These are phyloP conservation scores for Austrolebias charrua DNA, from an alignment of 2,797 vertebrate genomes.

Conservation along the genomic window DNA sequence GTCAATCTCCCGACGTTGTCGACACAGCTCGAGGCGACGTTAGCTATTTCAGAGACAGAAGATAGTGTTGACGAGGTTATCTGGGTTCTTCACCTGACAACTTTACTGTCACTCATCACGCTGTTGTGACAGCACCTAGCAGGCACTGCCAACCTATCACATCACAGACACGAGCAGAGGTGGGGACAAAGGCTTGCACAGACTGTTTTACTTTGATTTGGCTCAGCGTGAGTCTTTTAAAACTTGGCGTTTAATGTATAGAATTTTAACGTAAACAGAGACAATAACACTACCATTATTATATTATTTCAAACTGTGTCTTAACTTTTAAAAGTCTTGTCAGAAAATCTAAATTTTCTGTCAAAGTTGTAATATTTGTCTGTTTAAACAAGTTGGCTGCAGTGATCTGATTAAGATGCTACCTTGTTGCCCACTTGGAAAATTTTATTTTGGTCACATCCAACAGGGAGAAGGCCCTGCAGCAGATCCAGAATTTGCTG, in stretches of 20 bases:
- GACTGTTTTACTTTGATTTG: conserved; percentile 10
- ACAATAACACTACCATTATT: not conserved
- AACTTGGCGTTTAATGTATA: not conserved
- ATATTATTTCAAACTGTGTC: too few relatives aligned
- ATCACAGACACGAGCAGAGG: conserved; percentile 43
- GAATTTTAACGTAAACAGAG: not conserved
- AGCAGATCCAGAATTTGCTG: not conserved
- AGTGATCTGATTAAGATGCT: not conserved
- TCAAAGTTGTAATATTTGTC: not conserved
- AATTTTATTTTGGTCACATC: not conserved
- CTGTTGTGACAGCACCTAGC: conserved; percentile 59
- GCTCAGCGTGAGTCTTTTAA: not conserved
- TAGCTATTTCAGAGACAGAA: conserved; percentile 41
- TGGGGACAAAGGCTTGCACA: conserved; percentile 13
- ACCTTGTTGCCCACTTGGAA: not conserved
- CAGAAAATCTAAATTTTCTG: too few relatives aligned
- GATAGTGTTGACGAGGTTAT: conserved; percentile 58
- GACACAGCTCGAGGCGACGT: conserved; percentile 40
- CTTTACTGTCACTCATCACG: conserved; percentile 58
- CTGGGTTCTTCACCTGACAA: conserved; percentile 57
- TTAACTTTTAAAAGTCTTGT: too few relatives aligned
- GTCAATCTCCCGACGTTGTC: conserved; percentile 51
- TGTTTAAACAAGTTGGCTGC: not conserved
- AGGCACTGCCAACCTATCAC: conserved; percentile 45
- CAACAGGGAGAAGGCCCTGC: not conserved